These are phyloP conservation scores for Onchidella celtica DNA, from an alignment of 2,888 invertebrate species.

Conservation along the genomic window DNA sequence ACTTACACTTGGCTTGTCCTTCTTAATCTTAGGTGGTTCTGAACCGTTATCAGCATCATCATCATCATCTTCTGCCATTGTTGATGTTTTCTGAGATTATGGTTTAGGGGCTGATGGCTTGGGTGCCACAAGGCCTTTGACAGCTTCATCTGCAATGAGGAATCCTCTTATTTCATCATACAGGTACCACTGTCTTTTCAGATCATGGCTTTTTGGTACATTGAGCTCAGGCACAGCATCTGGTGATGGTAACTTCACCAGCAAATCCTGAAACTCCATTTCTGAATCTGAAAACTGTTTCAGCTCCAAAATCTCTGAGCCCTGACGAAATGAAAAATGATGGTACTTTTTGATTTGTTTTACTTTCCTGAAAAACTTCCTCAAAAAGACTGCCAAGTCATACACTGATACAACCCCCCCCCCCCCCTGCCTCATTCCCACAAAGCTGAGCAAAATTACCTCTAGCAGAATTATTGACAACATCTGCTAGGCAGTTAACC, in stretches of 20 bases:
- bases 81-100: background rate
- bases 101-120: background rate
- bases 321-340: constrained; percentile 24
- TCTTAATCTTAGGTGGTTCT: background rate
- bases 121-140: background rate
- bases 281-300: background rate
- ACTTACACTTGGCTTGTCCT: background rate
- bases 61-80: background rate
- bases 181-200: constrained; percentile 7
- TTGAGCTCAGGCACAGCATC: background rate
- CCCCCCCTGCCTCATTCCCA: constrained; percentile 40
- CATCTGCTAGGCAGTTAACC: constrained; percentile 50
- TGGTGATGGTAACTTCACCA: background rate
- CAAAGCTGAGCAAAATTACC: constrained; percentile 39
- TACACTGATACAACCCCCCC: constrained; percentile 40
- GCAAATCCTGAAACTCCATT: background rate
- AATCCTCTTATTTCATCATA: constrained; percentile 27
- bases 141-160: background rate
- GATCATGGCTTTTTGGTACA: background rate
- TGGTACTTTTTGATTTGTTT: constrained; percentile 45
- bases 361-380: constrained; percentile 28
- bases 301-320: background rate
- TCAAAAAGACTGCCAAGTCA: constrained; percentile 43
- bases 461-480: background rate
- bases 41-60: too few relatives aligned